Evolutionary conservation across 2,113 vertebrate genomes (phyloP).

Genomic region (Plecotus auritus): DNA sequence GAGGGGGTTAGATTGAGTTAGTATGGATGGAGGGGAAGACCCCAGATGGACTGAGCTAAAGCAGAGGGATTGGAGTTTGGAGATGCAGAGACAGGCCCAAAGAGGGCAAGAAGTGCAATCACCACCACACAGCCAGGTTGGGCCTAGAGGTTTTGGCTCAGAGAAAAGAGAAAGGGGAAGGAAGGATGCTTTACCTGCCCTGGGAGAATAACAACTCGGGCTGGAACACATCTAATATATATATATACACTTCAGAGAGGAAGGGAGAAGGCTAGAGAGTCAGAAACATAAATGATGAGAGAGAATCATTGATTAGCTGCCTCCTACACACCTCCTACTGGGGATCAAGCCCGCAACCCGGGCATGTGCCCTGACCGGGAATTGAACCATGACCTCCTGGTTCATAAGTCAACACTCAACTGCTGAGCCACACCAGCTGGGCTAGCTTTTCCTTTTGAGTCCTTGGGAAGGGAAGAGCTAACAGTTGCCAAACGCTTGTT

Average conservation of each 20-base stretch:
- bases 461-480: not conserved
- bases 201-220: not conserved
- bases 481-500: conserved; percentile 36
- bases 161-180: not conserved
- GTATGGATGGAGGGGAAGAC: not conserved
- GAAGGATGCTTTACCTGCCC: not conserved
- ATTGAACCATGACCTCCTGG: too few species aligned
- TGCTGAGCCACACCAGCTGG: too few species aligned
- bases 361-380: too few species aligned
- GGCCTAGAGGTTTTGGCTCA: not conserved
- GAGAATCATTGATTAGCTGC: too few species aligned
- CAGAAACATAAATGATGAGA: too few species aligned
- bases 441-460: not conserved
- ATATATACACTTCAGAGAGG: too few species aligned
- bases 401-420: too few species aligned
- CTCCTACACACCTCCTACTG: too few species aligned
- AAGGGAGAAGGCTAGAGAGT: too few species aligned
- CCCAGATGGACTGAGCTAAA: not conserved
- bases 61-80: not conserved
- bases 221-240: not conserved
- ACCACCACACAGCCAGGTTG: not conserved
- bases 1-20: not conserved
- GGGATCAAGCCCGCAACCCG: too few species aligned
- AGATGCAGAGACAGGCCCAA: not conserved
- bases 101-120: not conserved